These are phyloP conservation scores for Anadara kagoshimensis DNA, from an alignment of 1,140 invertebrate species.

Conservation along the genomic window DNA sequence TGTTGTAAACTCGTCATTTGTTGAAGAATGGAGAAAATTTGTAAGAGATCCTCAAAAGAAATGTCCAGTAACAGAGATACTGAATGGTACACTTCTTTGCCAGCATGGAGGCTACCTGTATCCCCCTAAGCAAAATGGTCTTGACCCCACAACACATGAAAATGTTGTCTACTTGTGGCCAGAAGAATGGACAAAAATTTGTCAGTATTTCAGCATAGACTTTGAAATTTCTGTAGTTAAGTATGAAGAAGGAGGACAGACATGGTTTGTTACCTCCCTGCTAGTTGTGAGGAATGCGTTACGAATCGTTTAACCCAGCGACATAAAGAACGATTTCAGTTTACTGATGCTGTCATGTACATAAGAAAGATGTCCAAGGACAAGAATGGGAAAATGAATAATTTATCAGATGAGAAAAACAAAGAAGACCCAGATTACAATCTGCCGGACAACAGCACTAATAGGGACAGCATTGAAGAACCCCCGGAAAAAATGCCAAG, in stretches of 20 bases:
- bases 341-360: slow-evolving; percentile 67
- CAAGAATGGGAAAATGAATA: slow-evolving; percentile 20
- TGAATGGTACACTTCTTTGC: slow-evolving; percentile 59
- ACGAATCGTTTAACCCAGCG: slow-evolving; percentile 58
- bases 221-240: slow-evolving; percentile 48
- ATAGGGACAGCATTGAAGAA: slow-evolving; percentile 37
- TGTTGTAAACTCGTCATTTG: slow-evolving; percentile 64
- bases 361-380: slow-evolving; percentile 66
- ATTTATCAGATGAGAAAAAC: slow-evolving; percentile 35
- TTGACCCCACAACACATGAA: slow-evolving; percentile 23
- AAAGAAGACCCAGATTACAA: slow-evolving; percentile 59
- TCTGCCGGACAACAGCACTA: slow-evolving; percentile 26
- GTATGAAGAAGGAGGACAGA: slow-evolving; percentile 30
- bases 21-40: slow-evolving; percentile 71
- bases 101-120: slow-evolving; percentile 58
- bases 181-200: slow-evolving; percentile 59
- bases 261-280: slow-evolving; percentile 52
- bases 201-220: slow-evolving; percentile 49
- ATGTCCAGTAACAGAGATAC: slow-evolving; percentile 48
- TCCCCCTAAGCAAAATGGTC: slow-evolving; percentile 28
- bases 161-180: slow-evolving; percentile 52
- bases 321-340: slow-evolving; percentile 63
- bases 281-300: slow-evolving; percentile 68
- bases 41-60: slow-evolving; percentile 57
- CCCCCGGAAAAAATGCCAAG: slow-evolving; percentile 55